A percentile compares a stretch with the other conserved stretches of the same genome.
Conservation (phyloP, 2,888 invertebrate genomes). For the Hermodice carunculata region DNA sequence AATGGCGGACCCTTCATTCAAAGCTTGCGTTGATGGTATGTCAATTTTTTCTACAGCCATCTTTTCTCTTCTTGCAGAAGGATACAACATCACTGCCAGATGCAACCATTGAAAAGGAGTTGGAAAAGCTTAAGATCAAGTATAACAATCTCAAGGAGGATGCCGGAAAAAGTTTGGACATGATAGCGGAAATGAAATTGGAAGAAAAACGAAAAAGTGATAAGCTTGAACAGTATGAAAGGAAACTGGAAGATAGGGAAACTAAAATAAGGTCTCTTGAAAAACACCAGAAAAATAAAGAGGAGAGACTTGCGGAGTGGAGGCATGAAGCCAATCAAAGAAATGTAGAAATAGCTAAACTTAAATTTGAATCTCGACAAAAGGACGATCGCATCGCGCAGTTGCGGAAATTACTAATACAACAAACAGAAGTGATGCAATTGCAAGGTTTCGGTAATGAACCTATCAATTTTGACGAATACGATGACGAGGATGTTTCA, state of each 20-base stretch:
- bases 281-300: slow-evolving; percentile 4
- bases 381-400: slow-evolving; percentile 25
- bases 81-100: too few relatives aligned
- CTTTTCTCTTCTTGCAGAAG: too few relatives aligned
- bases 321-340: slow-evolving; percentile 24
- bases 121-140: slow-evolving; percentile 26
- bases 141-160: slow-evolving; percentile 19
- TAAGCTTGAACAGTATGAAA: slow-evolving; percentile 3
- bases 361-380: slow-evolving; percentile 21
- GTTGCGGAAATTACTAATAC: slow-evolving; percentile 20
- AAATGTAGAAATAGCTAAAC: slow-evolving; percentile 20
- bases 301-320: slow-evolving; percentile 21
- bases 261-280: not conserved
- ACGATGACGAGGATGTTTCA: slow-evolving; percentile 21
- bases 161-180: slow-evolving; percentile 18
- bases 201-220: slow-evolving; percentile 15
- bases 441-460: slow-evolving; percentile 11
- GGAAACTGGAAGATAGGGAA: slow-evolving; percentile 6
- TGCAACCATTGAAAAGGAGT: slow-evolving; percentile 4
- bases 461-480: slow-evolving; percentile 1
- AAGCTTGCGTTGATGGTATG: too few relatives aligned
- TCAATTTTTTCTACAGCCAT: too few relatives aligned
- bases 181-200: slow-evolving; percentile 20
- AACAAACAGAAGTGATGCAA: slow-evolving; percentile 27
- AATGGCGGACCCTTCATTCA: too few relatives aligned